These are phyloP conservation scores for Periophthalmus magnuspinnatus DNA, from an alignment of 2,797 vertebrate genomes.

Conservation along the genomic window DNA sequence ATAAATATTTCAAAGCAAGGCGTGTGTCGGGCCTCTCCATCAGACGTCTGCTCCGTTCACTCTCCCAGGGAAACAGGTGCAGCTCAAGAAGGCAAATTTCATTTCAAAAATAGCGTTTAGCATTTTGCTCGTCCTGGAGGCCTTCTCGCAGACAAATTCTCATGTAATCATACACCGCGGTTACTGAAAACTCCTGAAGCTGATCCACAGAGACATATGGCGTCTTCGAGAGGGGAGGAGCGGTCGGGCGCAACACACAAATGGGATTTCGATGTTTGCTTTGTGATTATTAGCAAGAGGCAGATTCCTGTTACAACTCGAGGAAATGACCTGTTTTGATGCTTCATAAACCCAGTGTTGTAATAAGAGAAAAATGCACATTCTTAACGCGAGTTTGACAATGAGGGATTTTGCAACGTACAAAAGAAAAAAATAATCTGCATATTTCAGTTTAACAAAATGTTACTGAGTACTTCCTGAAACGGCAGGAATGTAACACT, in stretches of 20 bases:
- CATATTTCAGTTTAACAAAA: no score
- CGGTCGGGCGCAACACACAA: constrained; percentile 43
- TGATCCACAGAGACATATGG: constrained; percentile 82
- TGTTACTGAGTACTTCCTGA: no score
- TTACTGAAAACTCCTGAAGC: constrained; percentile 77
- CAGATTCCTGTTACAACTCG: constrained; percentile 35
- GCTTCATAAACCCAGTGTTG: constrained; percentile 28
- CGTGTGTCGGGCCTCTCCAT: constrained; percentile 87
- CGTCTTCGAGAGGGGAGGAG: constrained; percentile 65
- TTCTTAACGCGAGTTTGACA: background rate
- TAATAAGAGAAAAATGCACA: constrained; percentile 11
- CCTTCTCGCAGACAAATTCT: constrained; percentile 80
- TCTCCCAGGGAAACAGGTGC: constrained; percentile 96
- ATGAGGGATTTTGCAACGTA: background rate
- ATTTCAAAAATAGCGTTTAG: constrained; percentile 92
- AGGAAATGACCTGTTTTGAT: constrained; percentile 34
- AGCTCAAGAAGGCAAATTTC: constrained; percentile 94
- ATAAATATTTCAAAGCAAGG: constrained; percentile 99
- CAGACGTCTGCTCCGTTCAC: constrained; percentile 91
- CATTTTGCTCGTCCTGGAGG: constrained; percentile 77
- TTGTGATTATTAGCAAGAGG: constrained; percentile 53
- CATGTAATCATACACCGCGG: constrained; percentile 81
- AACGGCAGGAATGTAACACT: no score
- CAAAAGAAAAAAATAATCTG: background rate
- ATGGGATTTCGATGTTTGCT: constrained; percentile 68